Evolutionary conservation across 2,797 vertebrate genomes (phyloP).

Genomic region (Typhlichthys eigenmanni): DNA sequence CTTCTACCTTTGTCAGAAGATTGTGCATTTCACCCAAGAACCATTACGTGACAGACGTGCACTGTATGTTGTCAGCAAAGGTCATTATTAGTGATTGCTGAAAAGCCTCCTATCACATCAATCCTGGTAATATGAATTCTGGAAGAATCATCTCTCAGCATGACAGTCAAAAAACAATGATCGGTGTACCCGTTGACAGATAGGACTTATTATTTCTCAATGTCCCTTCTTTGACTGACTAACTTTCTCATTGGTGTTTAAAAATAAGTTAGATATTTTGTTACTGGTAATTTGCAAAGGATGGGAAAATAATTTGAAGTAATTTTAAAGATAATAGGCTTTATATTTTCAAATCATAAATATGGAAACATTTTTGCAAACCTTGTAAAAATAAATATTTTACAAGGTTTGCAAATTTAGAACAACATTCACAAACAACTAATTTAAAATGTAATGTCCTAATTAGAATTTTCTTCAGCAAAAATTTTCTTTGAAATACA

Average conservation of each 20-base stretch:
- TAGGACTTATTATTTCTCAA: constrained; percentile 34
- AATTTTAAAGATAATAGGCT: no score
- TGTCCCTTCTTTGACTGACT: neutral
- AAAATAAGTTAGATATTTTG: neutral
- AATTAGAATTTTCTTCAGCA: constrained; percentile 4
- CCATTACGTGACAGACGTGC: constrained; percentile 59
- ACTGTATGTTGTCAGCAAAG: constrained; percentile 65
- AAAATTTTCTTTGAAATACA: constrained; percentile 20
- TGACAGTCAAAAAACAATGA: constrained; percentile 57
- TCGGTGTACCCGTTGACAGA: constrained; percentile 58
- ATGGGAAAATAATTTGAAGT: no score
- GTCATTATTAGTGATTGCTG: constrained; percentile 81
- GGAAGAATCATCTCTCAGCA: constrained; percentile 60
- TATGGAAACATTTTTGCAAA: no score
- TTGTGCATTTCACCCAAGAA: constrained; percentile 51
- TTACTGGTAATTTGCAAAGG: no score
- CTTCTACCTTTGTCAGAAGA: constrained; percentile 69
- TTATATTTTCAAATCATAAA: no score
- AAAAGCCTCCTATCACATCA: constrained; percentile 74
- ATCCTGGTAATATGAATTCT: constrained; percentile 61
- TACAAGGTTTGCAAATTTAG: no score
- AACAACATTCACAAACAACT: constrained; percentile 20
- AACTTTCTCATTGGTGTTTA: neutral
- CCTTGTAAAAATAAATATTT: no score
- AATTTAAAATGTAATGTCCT: constrained; percentile 15